Evolutionary conservation across 2,113 vertebrate species (phyloP).

Genomic region (Nansenia antarctica): DNA sequence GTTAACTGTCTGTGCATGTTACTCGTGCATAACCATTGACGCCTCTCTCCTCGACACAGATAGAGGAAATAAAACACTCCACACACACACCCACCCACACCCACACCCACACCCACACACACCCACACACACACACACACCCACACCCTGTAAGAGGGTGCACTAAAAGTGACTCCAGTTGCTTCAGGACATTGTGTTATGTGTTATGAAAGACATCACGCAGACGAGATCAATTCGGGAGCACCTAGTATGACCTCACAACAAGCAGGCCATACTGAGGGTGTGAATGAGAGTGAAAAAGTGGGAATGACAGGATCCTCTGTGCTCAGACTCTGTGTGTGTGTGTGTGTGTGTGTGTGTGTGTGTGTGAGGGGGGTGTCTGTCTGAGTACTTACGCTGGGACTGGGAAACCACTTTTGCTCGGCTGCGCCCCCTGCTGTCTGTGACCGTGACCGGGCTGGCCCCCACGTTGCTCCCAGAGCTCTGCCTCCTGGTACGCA

Average conservation of each 20-base stretch:
- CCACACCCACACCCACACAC: too few relatives aligned
- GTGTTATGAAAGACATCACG: constrained; percentile 13
- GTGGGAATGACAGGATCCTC: not conserved
- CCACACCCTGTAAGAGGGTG: constrained; percentile 19
- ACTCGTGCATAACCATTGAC: constrained; percentile 11
- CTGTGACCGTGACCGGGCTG: constrained; percentile 79
- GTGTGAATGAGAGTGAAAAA: constrained; percentile 5
- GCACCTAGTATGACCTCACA: constrained; percentile 37
- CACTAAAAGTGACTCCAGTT: not conserved
- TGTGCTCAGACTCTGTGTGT: not conserved
- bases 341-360: not conserved
- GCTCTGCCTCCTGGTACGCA: constrained; percentile 91
- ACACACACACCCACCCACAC: too few relatives aligned
- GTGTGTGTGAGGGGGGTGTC: not conserved
- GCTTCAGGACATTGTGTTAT: constrained; percentile 4
- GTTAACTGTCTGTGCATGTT: constrained; percentile 8
- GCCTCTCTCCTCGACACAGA: constrained; percentile 4
- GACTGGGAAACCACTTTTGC: constrained; percentile 98
- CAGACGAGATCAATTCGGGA: constrained; percentile 12
- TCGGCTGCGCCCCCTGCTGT: constrained; percentile 93
- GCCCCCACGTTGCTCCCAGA: constrained; percentile 85
- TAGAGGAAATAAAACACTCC: constrained; percentile 17
- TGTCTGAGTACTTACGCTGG: constrained; percentile 85
- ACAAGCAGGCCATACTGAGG: constrained; percentile 25
- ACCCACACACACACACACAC: too few relatives aligned